Evolutionary conservation across 2,113 vertebrate genomes (phyloP).

Genomic region (Tetraodon nigroviridis): DNA sequence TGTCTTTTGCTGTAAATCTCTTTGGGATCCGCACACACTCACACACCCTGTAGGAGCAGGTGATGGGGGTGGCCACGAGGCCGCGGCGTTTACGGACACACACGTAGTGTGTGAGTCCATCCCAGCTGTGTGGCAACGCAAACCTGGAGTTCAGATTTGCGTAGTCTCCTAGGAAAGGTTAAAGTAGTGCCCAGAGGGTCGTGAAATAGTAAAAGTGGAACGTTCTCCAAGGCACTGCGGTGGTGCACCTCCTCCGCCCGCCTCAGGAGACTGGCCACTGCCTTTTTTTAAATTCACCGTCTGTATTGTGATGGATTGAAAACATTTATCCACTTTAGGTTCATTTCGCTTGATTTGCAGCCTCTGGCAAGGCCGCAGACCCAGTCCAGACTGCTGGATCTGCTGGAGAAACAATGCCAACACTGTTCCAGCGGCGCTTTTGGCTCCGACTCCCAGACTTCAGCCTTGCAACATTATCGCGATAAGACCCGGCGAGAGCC

Average conservation of each 20-base stretch:
- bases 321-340: constrained; percentile 24
- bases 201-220: no score
- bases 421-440: constrained; percentile 48
- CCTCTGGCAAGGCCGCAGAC: constrained; percentile 41
- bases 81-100: not conserved
- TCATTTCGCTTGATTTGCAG: constrained; percentile 35
- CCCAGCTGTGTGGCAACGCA: not conserved
- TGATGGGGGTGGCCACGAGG: not conserved
- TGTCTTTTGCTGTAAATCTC: no score
- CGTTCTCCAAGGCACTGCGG: not conserved
- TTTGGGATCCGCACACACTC: no score
- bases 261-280: not conserved
- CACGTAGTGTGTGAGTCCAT: not conserved
- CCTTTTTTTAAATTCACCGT: constrained; percentile 17
- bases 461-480: constrained; percentile 18
- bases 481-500: constrained; percentile 48
- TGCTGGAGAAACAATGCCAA: constrained; percentile 49
- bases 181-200: no score
- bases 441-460: constrained; percentile 19
- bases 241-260: constrained; percentile 30
- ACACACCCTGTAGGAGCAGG: no score
- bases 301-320: constrained; percentile 37
- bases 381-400: constrained; percentile 57
- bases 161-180: no score
- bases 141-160: not conserved